Evolutionary conservation across 2,113 vertebrate species (phyloP), one percentile per base, ranked within the genome.

Genomic region (Elachura formosa): DNA sequence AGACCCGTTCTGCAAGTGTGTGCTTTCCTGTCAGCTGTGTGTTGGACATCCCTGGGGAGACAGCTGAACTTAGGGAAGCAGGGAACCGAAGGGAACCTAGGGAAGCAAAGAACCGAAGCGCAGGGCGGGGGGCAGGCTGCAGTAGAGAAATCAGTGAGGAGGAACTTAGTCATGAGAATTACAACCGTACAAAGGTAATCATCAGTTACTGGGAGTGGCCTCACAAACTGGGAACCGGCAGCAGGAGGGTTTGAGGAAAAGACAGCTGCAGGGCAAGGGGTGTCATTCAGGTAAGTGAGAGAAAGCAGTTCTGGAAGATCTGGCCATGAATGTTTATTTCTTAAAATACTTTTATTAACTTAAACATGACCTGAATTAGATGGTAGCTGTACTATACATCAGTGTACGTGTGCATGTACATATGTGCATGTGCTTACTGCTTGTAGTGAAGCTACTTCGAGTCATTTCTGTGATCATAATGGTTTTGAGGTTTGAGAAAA

Each of bases 1-100:
- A 87, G 91, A 96, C 95, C 43, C 7, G 76, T 93, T 93, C 71
- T 75, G 89, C 94, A 16, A 49, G 90, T 71, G 76, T 75, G 74
- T 34, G 55, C 85, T 64, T 79, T 33, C 54, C 84, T 73, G 73
- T 72, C 80, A 49, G 54, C 84, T 75, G 2, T 0, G 12, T 78
- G 82, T 29, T 68, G 75, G 58, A 48, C 6, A 2, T 73, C 87
- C 66, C 78, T 24, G 33, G 67, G 54, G 73, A 92, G 36, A 84
- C 64, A 79, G 79, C 69, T 38, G 76, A 91, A 91, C 59, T 28
- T 40, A 31, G 71, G 36, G 34, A 21, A 62, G 66, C 31, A 56
- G 89, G 54, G 67, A 87, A 15, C 16, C 18, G 46, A 89, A 79
- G 78, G 46, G 52, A 43, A 91, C 59, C 31, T 40, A 31, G 71